Conservation (phyloP, 2,888 invertebrate genomes). For the Polia nebulosa region DNA sequence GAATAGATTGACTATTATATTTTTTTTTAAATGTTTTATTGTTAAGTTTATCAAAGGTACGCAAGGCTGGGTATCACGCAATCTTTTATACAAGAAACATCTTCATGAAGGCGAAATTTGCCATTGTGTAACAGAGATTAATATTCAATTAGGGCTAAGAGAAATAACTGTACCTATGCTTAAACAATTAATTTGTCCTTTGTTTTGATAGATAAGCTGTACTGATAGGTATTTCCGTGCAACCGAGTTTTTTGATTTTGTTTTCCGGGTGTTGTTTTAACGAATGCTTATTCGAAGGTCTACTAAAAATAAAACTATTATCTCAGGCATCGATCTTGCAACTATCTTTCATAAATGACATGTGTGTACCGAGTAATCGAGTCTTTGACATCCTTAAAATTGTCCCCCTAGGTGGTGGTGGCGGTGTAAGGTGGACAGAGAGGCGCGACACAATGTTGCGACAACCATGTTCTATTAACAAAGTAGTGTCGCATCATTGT, state of each 20-base stretch:
- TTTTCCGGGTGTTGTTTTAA: background rate
- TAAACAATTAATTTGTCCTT: slow-evolving; percentile 24
- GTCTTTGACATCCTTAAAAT: no score
- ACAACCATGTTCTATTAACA: no score
- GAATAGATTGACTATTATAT: slow-evolving; percentile 47
- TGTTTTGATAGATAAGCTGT: slow-evolving; percentile 26
- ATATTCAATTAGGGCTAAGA: slow-evolving; percentile 55
- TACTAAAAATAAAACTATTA: no score
- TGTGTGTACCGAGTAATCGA: no score
- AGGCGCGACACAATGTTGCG: no score
- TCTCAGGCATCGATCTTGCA: no score
- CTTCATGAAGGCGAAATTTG: slow-evolving; percentile 48
- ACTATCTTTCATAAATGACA: background rate
- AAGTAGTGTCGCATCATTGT: no score
- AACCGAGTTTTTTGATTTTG: background rate
- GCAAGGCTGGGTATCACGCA: slow-evolving; percentile 49
- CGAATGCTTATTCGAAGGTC: no score
- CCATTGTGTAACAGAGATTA: slow-evolving; percentile 52
- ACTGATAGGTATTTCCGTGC: slow-evolving; percentile 9
- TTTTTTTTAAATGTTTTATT: slow-evolving; percentile 56
- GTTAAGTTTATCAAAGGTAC: slow-evolving; percentile 49
- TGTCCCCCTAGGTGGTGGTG: no score
- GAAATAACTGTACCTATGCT: slow-evolving; percentile 28
- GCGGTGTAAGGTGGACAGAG: no score
- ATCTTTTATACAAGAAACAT: slow-evolving; percentile 54